Evolutionary conservation across 1,140 invertebrate species (phyloP).

Genomic region (Cotesia glomerata): DNA sequence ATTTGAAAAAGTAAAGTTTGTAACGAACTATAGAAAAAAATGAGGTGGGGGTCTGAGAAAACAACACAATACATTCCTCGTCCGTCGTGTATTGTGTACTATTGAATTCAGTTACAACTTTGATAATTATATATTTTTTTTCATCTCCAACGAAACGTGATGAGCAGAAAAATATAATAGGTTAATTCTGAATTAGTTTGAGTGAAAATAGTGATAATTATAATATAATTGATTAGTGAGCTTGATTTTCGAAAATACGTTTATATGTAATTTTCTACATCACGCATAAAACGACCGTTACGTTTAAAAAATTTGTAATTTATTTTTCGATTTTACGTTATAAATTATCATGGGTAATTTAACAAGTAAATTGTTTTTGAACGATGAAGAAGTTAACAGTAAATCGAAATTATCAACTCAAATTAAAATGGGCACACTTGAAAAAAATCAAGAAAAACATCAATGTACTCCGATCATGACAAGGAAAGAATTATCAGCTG

Average conservation of each 20-base stretch:
- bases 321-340: neutral
- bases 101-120: too few species aligned
- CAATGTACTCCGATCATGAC: constrained; percentile 22
- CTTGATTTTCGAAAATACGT: neutral
- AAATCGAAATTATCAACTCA: neutral
- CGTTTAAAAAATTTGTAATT: neutral
- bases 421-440: constrained; percentile 1
- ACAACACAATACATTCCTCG: too few species aligned
- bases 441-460: constrained; percentile 2
- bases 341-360: neutral
- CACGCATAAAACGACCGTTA: constrained; percentile 7
- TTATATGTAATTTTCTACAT: neutral
- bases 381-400: neutral
- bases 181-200: too few species aligned
- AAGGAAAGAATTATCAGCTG: constrained; percentile 8
- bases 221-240: too few species aligned
- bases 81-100: too few species aligned
- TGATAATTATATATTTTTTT: too few species aligned
- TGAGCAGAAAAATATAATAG: too few species aligned
- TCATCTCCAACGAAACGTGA: too few species aligned
- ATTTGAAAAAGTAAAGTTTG: too few species aligned
- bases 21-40: too few species aligned
- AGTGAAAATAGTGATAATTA: too few species aligned
- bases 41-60: too few species aligned
- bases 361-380: constrained; percentile 8